Base-by-base conservation (phyloP, 1,140 invertebrate genomes). In the Chironomus striatipennis region DNA sequence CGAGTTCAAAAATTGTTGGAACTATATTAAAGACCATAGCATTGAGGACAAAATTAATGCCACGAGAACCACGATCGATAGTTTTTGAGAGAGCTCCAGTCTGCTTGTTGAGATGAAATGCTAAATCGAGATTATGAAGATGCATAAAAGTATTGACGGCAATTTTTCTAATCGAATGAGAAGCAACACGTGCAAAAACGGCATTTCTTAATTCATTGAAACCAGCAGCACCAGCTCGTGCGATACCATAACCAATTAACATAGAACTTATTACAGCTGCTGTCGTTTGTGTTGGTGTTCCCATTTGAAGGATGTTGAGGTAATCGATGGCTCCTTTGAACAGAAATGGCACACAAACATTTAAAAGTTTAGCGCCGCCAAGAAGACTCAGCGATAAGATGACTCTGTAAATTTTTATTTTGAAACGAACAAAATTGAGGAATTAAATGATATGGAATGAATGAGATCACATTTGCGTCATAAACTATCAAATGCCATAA, bases 11-110 rank as follows among this genome's bases (percentile, higher is more conserved):
- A 73, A 97, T 86, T 1, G 97, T 99, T 0, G 98, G 98, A 15
- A 98, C 91, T 73, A 99, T 85, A 84, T 99, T 99, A 83, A 99
- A 99, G 20, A 99, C 93, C 88, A 99, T 92, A 7, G 97, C 96
- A 18, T 91, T 90, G 42, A 99, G 84, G 17, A 98, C 95, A 86
- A 98, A 98, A 85, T 98, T 98, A 70, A 99, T 99, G 73, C 97
- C 98, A 75, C 98, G 88, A 65, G 93, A 95, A 15, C 93, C 93
- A 76, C 94, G 85, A 81, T 95, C 93, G 77, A 95, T 94, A 1
- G 91, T 92, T 80, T 85, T 85, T 43, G 84, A 85, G 34, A 86
- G 75, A 3, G 86, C 90, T 64, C 98, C 98, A 57, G 98, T 99
- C 85, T 99, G 96, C 77, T 95, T 87, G 74, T 88, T 90, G 8